phyloP scores from a whole-genome alignment of 1,140 invertebrate genomes.

The Meloidogyne floridensis region DNA sequence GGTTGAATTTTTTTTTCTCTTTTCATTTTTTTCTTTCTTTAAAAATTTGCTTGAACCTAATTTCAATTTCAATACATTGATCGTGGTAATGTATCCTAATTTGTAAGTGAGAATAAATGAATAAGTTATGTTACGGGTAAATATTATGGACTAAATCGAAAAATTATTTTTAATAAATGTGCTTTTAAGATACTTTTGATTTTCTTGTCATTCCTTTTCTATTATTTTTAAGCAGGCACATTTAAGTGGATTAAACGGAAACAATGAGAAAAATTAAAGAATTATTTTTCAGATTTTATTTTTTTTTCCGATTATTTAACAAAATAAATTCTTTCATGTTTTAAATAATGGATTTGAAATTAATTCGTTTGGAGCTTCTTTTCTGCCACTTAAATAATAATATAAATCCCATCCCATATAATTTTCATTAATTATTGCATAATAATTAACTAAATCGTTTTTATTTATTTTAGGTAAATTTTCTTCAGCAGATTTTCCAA shows the following conservation, averaged over 20 bases:
- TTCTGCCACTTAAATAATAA: slow-evolving; percentile 50
- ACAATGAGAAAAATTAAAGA: background rate
- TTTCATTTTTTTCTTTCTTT: no score
- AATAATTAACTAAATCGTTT: slow-evolving; percentile 53
- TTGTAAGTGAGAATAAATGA: no score
- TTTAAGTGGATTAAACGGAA: background rate
- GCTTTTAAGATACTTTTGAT: no score
- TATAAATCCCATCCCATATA: slow-evolving; percentile 65
- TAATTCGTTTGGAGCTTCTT: background rate
- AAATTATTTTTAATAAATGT: no score
- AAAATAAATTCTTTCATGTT: background rate
- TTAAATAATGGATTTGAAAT: background rate
- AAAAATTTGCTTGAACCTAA: no score
- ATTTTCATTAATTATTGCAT: slow-evolving; percentile 62
- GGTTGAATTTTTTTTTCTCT: no score
- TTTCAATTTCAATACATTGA: no score
- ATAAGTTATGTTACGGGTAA: no score
- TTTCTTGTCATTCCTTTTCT: no score
- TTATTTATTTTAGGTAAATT: slow-evolving; percentile 44
- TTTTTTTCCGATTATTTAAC: background rate
- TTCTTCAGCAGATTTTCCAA: slow-evolving; percentile 68
- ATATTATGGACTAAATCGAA: no score
- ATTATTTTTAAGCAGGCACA: background rate
- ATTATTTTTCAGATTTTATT: background rate
- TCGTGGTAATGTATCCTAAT: no score